phyloP scores from a whole-genome alignment of 2,888 invertebrate species.

The Troides helena region DNA sequence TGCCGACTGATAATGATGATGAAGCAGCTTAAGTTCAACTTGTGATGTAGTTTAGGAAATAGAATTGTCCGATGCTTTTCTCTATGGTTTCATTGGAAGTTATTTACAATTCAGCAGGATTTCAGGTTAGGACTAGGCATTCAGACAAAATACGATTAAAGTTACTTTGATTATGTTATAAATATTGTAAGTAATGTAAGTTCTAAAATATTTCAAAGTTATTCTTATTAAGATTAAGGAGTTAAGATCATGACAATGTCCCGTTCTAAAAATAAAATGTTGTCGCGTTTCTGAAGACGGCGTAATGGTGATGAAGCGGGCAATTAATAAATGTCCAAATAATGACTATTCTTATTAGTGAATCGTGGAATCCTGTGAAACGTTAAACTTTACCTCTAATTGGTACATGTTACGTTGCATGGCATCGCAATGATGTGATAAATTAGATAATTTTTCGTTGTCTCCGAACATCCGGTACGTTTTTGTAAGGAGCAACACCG shows the following conservation, averaged over 20 bases:
- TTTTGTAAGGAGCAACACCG: conserved; percentile 1
- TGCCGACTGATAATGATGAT: no score
- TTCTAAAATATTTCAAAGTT: not conserved
- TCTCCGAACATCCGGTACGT: conserved; percentile 9
- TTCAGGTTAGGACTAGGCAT: no score
- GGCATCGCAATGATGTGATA: conserved; percentile 7
- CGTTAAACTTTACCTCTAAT: conserved; percentile 10
- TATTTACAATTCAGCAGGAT: no score
- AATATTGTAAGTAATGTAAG: no score
- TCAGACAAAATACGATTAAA: no score
- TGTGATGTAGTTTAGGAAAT: no score
- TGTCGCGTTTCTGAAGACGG: not conserved
- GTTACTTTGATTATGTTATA: no score
- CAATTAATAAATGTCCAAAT: conserved; percentile 14
- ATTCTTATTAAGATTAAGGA: not conserved
- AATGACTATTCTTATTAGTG: conserved; percentile 13
- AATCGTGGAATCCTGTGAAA: conserved; percentile 14
- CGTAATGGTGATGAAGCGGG: conserved; percentile 3
- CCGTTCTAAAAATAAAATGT: conserved; percentile 9
- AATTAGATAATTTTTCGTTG: conserved; percentile 24
- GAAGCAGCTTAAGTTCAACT: no score
- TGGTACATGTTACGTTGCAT: conserved; percentile 4
- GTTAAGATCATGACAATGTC: not conserved
- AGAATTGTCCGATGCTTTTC: no score
- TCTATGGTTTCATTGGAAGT: no score